A percentile compares a stretch with the other conserved stretches of the same genome.
Conservation (phyloP, 2,888 invertebrate genomes). For the Homarus gammarus region DNA sequence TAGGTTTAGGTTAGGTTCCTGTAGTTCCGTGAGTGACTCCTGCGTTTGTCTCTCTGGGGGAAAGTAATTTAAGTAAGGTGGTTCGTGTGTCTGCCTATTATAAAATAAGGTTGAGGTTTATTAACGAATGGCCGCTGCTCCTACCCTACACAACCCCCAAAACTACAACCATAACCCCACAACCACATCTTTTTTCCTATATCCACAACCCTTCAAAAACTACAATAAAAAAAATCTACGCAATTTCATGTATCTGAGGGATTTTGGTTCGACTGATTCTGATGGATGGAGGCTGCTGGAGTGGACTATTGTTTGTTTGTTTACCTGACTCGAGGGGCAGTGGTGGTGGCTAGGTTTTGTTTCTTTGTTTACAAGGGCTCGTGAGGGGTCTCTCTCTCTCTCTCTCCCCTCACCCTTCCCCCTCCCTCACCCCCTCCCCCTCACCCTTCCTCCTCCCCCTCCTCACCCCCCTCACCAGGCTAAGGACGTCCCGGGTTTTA, state of each 20-base stretch:
- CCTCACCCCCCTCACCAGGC: background rate
- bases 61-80: background rate
- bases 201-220: background rate
- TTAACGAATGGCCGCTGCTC: background rate
- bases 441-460: background rate
- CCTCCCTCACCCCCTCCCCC: background rate
- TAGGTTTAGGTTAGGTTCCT: too few species aligned
- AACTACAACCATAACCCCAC: too few species aligned
- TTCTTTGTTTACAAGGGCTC: slow-evolving; percentile 2
- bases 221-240: slow-evolving; percentile 20
- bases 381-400: background rate
- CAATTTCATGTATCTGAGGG: slow-evolving; percentile 51
- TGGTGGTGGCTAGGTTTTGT: background rate
- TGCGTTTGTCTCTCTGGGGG: too few species aligned
- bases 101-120: background rate
- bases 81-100: background rate
- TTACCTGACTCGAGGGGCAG: background rate
- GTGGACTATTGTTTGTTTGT: slow-evolving; percentile 1
- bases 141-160: background rate
- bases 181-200: too few species aligned
- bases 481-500: background rate
- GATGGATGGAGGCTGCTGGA: slow-evolving; percentile 39
- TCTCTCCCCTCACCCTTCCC: background rate
- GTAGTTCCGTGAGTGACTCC: too few species aligned
- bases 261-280: slow-evolving; percentile 47